phyloP scores from a whole-genome alignment of 2,113 vertebrate species.

The Rhinogobius similis region DNA sequence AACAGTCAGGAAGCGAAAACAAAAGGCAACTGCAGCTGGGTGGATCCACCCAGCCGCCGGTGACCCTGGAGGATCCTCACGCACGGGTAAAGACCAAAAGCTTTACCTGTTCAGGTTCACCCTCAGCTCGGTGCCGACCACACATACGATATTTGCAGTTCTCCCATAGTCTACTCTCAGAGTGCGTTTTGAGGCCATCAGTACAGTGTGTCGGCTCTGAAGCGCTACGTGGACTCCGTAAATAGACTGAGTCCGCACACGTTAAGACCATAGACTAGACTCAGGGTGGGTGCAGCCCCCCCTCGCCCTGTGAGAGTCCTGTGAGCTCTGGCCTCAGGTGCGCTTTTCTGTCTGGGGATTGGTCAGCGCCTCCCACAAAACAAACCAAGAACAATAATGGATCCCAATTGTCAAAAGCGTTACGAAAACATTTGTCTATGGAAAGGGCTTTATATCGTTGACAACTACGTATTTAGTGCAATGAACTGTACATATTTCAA shows the following conservation, averaged over 20 bases:
- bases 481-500: no score
- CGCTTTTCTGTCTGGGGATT: slow-evolving; percentile 25
- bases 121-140: slow-evolving; percentile 63
- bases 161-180: slow-evolving; percentile 56
- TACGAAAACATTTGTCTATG: no score
- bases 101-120: slow-evolving; percentile 68
- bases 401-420: background rate
- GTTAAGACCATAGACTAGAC: no score
- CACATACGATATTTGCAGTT: slow-evolving; percentile 33
- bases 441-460: no score
- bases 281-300: no score
- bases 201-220: no score
- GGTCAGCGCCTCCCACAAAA: slow-evolving; percentile 17
- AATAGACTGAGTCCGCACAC: no score
- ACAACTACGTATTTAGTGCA: background rate
- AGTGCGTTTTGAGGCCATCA: slow-evolving; percentile 63
- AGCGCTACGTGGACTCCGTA: no score
- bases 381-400: background rate
- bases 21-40: background rate
- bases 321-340: slow-evolving; percentile 16
- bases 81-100: slow-evolving; percentile 10
- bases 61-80: no score
- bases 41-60: no score
- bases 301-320: background rate
- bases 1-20: no score